Evolutionary conservation across 2,113 vertebrate genomes (phyloP).

Genomic region (Takifugu bimaculatus): DNA sequence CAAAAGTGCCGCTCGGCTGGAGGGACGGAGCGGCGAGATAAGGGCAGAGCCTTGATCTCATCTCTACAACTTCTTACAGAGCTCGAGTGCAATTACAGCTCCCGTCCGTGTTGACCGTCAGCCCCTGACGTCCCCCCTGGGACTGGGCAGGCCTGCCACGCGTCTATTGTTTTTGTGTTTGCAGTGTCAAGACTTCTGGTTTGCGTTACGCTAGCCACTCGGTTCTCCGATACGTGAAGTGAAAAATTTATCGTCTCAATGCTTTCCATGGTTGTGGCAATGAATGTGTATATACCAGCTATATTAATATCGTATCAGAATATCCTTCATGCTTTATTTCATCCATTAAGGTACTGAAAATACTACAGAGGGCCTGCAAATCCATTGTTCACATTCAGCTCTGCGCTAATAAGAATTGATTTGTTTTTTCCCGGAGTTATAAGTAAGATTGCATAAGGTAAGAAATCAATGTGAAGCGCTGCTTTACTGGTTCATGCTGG

Average conservation of each 20-base stretch:
- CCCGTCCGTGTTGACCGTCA: conserved; percentile 8
- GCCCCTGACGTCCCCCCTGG: conserved; percentile 3
- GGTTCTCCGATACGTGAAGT: too few relatives aligned
- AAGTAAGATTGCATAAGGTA: conserved; percentile 10
- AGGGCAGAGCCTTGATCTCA: conserved; percentile 37
- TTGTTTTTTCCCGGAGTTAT: background rate
- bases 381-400: conserved; percentile 3
- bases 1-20: conserved; percentile 26
- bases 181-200: too few relatives aligned
- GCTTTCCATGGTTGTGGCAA: too few relatives aligned
- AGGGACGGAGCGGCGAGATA: conserved; percentile 36
- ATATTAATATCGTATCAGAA: background rate
- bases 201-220: too few relatives aligned
- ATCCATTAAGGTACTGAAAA: background rate
- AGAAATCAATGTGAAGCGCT: background rate
- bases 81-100: conserved; percentile 44
- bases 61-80: conserved; percentile 25
- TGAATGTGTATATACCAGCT: too few relatives aligned
- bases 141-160: background rate
- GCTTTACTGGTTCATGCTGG: background rate
- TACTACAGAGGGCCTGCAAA: conserved; percentile 4
- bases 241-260: too few relatives aligned
- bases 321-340: conserved; percentile 6
- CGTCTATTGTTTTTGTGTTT: background rate
- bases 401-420: background rate